Conservation (phyloP, 2,113 vertebrate genomes). For the Calidris pugnax region DNA sequence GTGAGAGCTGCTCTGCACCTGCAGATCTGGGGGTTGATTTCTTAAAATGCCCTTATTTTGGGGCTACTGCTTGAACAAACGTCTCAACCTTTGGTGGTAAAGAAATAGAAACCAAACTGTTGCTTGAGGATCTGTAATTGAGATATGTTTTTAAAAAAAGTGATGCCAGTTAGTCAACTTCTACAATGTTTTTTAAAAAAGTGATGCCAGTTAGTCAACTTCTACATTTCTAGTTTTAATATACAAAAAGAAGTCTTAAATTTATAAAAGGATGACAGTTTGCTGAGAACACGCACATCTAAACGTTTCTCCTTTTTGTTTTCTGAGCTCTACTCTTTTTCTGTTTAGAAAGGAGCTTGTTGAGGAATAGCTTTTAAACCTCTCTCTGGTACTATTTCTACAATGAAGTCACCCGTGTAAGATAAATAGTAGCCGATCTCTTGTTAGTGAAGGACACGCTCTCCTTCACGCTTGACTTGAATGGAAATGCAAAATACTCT, state of each 20-base stretch:
- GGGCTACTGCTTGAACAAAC: neutral
- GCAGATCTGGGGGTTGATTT: rapidly evolving
- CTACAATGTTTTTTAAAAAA: rapidly evolving
- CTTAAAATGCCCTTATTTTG: neutral
- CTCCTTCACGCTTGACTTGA: neutral
- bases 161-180: rapidly evolving
- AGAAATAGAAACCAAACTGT: neutral
- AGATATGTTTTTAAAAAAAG: neutral
- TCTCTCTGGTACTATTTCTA: neutral
- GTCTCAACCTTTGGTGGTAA: rapidly evolving
- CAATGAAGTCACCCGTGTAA: neutral
- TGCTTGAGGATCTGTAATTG: neutral
- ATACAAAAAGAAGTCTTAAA: neutral
- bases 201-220: rapidly evolving
- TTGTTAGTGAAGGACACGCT: neutral
- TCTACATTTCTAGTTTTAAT: neutral
- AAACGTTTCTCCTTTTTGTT: neutral
- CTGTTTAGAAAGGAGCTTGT: neutral
- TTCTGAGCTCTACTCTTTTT: neutral
- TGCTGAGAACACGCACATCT: rapidly evolving
- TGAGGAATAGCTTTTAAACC: neutral
- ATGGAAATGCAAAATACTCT: neutral
- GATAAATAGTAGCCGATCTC: slow-evolving; percentile 9
- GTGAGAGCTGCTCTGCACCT: neutral
- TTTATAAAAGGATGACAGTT: neutral